phyloP scores from a whole-genome alignment of 64 coral and sea anemone species.

The Pachyseris speciosa region DNA sequence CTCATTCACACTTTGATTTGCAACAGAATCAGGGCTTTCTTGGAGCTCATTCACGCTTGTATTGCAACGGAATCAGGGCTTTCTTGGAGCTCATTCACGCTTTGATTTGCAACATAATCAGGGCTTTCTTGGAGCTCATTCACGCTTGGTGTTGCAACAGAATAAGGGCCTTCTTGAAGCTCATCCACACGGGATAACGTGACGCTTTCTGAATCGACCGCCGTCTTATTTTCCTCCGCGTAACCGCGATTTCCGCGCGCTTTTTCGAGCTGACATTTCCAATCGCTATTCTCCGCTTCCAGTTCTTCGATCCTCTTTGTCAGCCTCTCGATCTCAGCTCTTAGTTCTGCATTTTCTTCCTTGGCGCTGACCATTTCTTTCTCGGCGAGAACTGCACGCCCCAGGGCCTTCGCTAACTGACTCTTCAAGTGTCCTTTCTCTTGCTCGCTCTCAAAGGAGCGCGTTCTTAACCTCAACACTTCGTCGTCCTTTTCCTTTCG shows the following conservation, averaged over 20 bases:
- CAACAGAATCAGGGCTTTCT: too few relatives aligned
- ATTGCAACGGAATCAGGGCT: too few relatives aligned
- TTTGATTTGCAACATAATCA: too few relatives aligned
- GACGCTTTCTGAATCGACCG: conserved; percentile 4
- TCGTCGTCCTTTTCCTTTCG: conserved; percentile 19
- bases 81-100: too few relatives aligned
- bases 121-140: too few relatives aligned
- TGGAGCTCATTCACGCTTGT: too few relatives aligned
- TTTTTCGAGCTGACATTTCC: not conserved
- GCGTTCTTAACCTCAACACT: conserved; percentile 13
- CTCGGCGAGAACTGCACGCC: not conserved
- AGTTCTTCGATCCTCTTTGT: conserved; percentile 42
- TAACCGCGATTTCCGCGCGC: not conserved
- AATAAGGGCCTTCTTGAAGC: conserved; percentile 55
- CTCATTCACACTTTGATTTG: too few relatives aligned
- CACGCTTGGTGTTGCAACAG: too few relatives aligned
- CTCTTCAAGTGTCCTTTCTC: conserved; percentile 18
- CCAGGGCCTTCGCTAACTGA: not conserved
- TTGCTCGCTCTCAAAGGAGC: not conserved
- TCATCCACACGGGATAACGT: not conserved
- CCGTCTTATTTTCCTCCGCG: conserved; percentile 28
- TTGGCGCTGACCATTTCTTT: not conserved
- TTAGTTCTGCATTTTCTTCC: conserved; percentile 58
- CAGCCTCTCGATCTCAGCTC: conserved; percentile 33
- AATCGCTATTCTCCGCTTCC: conserved; percentile 38